phyloP scores from a whole-genome alignment of 1,140 invertebrate genomes.

The Leguminivora glycinivorella region DNA sequence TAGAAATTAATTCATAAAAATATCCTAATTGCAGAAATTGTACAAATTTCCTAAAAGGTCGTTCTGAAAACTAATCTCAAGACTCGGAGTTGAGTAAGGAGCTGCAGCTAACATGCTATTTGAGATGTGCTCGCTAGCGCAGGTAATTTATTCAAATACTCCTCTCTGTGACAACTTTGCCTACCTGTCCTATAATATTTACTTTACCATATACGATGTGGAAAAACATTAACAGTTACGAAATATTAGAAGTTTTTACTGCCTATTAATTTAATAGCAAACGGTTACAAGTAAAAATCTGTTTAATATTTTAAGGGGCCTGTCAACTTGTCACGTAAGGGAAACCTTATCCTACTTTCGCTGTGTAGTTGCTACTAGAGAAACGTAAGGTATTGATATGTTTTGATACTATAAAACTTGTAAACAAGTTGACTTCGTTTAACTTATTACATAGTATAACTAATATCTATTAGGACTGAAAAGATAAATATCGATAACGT shows the following conservation, averaged over 20 bases:
- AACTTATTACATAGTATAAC: too few relatives aligned
- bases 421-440: too few relatives aligned
- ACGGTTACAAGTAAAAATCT: not conserved
- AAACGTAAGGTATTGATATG: not conserved
- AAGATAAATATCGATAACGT: not conserved
- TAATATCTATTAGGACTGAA: too few relatives aligned
- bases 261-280: not conserved
- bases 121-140: conserved; percentile 27
- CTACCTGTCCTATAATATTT: conserved; percentile 19
- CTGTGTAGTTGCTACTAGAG: not conserved
- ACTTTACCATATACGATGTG: not conserved
- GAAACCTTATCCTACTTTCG: not conserved
- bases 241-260: not conserved
- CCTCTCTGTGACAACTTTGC: conserved; percentile 27
- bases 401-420: too few relatives aligned
- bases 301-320: not conserved
- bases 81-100: not conserved
- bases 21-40: not conserved
- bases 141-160: conserved; percentile 31
- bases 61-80: conserved; percentile 13
- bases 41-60: not conserved
- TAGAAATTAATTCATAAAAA: too few relatives aligned
- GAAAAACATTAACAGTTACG: not conserved
- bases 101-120: conserved; percentile 25
- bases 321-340: not conserved